Percentiles rank a stretch among this genome's conserved stretches.
Conservation (phyloP, 1,140 invertebrate genomes). For the Drosophila triauraria region DNA sequence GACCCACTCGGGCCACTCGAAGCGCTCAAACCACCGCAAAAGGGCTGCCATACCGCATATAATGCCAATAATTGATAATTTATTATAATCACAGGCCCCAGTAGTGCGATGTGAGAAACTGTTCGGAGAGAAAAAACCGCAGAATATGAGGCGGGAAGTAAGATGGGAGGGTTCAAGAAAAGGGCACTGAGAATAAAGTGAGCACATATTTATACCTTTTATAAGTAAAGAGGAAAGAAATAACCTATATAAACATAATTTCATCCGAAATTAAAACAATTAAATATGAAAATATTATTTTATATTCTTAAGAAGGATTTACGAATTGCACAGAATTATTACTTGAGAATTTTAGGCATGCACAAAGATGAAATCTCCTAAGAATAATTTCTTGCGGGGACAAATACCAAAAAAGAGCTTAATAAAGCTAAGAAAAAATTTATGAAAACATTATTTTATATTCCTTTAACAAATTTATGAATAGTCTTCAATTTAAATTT, state of each 20-base stretch:
- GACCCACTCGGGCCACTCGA: conserved; percentile 15
- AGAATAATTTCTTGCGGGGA: no score
- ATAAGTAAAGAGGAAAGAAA: background rate
- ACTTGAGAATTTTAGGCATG: background rate
- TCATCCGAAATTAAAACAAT: background rate
- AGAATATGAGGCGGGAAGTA: conserved; percentile 17
- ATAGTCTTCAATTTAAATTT: no score
- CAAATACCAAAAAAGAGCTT: no score
- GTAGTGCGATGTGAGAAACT: conserved; percentile 42
- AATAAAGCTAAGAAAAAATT: no score
- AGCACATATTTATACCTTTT: background rate
- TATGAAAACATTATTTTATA: no score
- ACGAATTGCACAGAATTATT: no score
- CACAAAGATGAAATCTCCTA: no score
- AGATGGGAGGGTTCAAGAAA: conserved; percentile 12
- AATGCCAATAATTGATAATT: conserved; percentile 83
- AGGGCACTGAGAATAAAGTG: conserved; percentile 1
- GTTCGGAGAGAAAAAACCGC: conserved; percentile 19
- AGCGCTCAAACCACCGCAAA: conserved; percentile 1
- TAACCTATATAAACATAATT: background rate
- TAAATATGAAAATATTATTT: background rate
- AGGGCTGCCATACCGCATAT: conserved; percentile 46
- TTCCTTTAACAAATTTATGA: no score
- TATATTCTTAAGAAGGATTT: background rate
- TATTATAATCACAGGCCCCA: conserved; percentile 76